A percentile compares a stretch with the other conserved stretches of the same genome.
These are phyloP conservation scores for Aromia moschata DNA, from an alignment of 2,888 invertebrate genomes.

Conservation along the genomic window DNA sequence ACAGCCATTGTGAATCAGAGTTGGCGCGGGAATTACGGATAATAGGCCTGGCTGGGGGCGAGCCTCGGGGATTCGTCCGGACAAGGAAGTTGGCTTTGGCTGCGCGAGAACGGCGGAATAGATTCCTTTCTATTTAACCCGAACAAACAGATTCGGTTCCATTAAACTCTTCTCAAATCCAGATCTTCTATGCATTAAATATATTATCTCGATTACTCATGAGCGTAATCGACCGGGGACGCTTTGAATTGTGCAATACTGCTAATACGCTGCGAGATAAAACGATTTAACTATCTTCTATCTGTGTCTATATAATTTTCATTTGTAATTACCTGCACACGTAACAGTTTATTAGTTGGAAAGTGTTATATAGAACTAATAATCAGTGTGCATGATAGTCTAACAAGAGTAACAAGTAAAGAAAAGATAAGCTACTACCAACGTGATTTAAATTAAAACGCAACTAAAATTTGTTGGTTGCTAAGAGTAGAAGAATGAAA, in stretches of 20 bases:
- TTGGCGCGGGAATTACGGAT: constrained; percentile 54
- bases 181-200: constrained; percentile 37
- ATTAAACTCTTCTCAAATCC: constrained; percentile 43
- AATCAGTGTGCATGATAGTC: too few species aligned
- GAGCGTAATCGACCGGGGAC: constrained; percentile 7
- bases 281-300: too few species aligned
- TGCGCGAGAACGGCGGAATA: constrained; percentile 44
- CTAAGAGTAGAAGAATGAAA: too few species aligned
- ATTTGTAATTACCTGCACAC: too few species aligned
- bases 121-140: constrained; percentile 52
- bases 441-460: too few species aligned
- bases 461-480: too few species aligned
- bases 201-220: constrained; percentile 33
- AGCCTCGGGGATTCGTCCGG: constrained; percentile 49
- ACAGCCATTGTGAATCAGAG: constrained; percentile 55
- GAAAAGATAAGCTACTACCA: too few species aligned
- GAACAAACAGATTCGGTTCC: constrained; percentile 51
- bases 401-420: too few species aligned
- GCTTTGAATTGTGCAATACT: constrained; percentile 12
- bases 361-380: too few species aligned
- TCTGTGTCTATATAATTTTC: too few species aligned
- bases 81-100: constrained; percentile 47
- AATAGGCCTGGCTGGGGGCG: constrained; percentile 50
- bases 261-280: too few species aligned
- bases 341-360: too few species aligned